These are phyloP conservation scores for Phocoena sinus DNA, from an alignment of 2,113 vertebrate species.

Conservation along the genomic window DNA sequence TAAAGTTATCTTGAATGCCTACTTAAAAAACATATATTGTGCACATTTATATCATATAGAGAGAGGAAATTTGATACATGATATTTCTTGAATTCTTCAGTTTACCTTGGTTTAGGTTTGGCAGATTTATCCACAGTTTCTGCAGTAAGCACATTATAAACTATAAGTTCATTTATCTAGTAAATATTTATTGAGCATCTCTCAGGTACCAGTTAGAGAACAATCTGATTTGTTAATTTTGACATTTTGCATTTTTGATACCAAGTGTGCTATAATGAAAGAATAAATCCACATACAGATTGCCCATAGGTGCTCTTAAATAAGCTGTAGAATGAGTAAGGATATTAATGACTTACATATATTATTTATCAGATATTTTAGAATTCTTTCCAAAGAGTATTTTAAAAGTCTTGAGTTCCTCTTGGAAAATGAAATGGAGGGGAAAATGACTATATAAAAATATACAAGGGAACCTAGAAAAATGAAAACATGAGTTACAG, in stretches of 20 bases:
- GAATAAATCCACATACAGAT: neutral
- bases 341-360: neutral
- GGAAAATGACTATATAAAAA: neutral
- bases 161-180: too few relatives aligned
- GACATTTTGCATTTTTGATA: neutral
- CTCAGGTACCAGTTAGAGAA: too few relatives aligned
- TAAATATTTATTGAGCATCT: too few relatives aligned
- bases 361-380: neutral
- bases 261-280: neutral
- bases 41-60: too few relatives aligned
- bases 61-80: too few relatives aligned
- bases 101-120: too few relatives aligned
- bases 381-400: neutral
- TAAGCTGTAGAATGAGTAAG: neutral
- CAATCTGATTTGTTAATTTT: too few relatives aligned
- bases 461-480: neutral
- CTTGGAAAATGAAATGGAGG: neutral
- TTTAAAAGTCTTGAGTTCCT: neutral
- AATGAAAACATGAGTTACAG: neutral
- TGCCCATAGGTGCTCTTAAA: neutral
- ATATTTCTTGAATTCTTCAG: too few relatives aligned
- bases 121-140: too few relatives aligned
- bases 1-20: too few relatives aligned
- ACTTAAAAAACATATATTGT: too few relatives aligned
- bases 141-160: too few relatives aligned